Percentiles rank a stretch among this genome's conserved stretches.
These are phyloP conservation scores for Scaptomyza cyrtandrae DNA, from an alignment of 2,888 invertebrate species.

Conservation along the genomic window DNA sequence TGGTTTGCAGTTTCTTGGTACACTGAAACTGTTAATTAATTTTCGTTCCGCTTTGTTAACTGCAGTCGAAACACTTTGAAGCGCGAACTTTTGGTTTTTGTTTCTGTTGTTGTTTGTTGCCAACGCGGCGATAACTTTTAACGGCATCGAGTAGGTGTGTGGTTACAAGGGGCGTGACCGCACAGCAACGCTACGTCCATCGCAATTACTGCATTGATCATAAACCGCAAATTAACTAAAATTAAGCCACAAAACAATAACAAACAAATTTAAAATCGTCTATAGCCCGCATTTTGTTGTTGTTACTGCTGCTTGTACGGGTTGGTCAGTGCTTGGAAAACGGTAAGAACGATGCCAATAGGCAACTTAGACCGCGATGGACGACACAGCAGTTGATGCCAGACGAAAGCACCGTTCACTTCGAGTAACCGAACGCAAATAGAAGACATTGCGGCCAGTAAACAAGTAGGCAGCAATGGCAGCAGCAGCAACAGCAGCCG, in stretches of 20 bases:
- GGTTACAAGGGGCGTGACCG: constrained; percentile 49
- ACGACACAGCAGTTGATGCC: constrained; percentile 35
- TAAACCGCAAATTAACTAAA: constrained; percentile 26
- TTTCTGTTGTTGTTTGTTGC: constrained; percentile 38
- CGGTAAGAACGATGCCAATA: constrained; percentile 47
- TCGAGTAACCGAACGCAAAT: constrained; percentile 84
- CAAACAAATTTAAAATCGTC: constrained; percentile 50
- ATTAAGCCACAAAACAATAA: constrained; percentile 27
- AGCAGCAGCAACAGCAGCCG: constrained; percentile 23
- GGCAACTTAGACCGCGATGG: constrained; percentile 16
- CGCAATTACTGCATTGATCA: constrained; percentile 55
- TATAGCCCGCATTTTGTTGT: constrained; percentile 44
- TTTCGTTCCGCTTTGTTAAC: constrained; percentile 82
- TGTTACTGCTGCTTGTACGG: constrained; percentile 57
- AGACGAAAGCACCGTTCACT: constrained; percentile 82
- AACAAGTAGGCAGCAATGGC: constrained; percentile 27
- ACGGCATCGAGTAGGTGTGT: constrained; percentile 42
- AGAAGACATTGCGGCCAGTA: constrained; percentile 66
- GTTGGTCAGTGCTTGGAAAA: constrained; percentile 55
- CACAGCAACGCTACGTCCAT: constrained; percentile 34
- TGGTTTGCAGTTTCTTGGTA: constrained; percentile 72
- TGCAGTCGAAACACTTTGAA: constrained; percentile 78
- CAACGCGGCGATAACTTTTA: constrained; percentile 45
- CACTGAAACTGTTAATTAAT: constrained; percentile 78
- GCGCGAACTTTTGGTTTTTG: constrained; percentile 70